Evolutionary conservation across 1,140 invertebrate genomes (phyloP).

Genomic region (Condylostylus longicornis): DNA sequence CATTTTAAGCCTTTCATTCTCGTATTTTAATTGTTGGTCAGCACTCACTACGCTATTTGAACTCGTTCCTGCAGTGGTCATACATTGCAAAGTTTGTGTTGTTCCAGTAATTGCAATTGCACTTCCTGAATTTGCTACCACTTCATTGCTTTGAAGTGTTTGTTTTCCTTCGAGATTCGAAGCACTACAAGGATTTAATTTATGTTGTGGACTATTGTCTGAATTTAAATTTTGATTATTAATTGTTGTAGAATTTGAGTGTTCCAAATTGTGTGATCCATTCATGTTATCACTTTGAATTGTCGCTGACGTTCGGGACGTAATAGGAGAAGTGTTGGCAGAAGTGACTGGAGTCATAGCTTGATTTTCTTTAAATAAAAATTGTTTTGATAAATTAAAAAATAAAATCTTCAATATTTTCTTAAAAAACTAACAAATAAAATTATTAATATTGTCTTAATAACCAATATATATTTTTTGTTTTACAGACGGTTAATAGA

Average conservation of each 20-base stretch:
- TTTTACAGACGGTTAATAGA: too few species aligned
- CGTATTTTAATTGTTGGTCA: conserved; percentile 89
- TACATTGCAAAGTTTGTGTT: conserved; percentile 22
- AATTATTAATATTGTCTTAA: too few species aligned
- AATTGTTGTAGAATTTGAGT: conserved; percentile 33
- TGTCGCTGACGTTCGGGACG: conserved; percentile 42
- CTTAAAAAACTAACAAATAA: too few species aligned
- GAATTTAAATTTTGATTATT: conserved; percentile 31
- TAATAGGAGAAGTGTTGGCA: conserved; percentile 71
- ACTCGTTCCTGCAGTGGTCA: too few species aligned
- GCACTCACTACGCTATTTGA: conserved; percentile 33
- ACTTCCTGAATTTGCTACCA: conserved; percentile 19
- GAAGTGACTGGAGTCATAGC: conserved; percentile 66
- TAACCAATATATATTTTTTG: too few species aligned
- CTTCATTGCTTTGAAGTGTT: conserved; percentile 6
- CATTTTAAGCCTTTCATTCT: conserved; percentile 90
- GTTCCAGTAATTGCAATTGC: conserved; percentile 13
- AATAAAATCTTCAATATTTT: too few species aligned
- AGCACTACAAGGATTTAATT: conserved; percentile 13
- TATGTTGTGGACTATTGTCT: conserved; percentile 31
- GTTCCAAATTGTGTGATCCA: conserved; percentile 32
- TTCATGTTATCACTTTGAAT: conserved; percentile 32
- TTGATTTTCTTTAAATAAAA: conserved; percentile 35
- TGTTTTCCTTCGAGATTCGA: conserved; percentile 1
- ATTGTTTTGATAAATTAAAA: too few species aligned